Evolutionary conservation across 2,113 vertebrate genomes (phyloP).

Genomic region (Anser brachyrhynchus): DNA sequence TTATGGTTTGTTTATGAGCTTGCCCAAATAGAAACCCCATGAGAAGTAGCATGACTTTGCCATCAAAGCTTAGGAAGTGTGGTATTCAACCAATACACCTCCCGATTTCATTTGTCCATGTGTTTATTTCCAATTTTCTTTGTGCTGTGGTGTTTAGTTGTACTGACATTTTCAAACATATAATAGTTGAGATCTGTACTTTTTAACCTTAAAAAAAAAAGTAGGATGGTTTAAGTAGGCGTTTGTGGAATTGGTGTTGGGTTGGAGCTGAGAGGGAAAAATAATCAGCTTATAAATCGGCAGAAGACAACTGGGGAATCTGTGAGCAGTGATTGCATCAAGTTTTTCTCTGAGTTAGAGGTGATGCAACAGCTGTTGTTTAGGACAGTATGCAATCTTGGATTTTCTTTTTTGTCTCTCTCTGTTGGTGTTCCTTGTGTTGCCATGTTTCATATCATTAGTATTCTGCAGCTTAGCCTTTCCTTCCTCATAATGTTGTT

Average conservation of each 20-base stretch:
- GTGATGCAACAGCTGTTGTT: not conserved
- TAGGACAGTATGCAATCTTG: not conserved
- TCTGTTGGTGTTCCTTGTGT: not conserved
- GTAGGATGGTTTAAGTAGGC: not conserved
- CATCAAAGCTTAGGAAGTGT: not conserved
- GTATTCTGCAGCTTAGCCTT: not conserved
- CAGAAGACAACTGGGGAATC: not conserved
- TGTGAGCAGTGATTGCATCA: not conserved
- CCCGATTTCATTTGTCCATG: not conserved
- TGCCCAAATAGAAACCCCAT: not conserved
- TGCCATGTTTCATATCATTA: not conserved
- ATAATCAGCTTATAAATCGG: not conserved
- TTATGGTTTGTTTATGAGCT: not conserved
- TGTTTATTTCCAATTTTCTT: not conserved
- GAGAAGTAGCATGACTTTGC: not conserved
- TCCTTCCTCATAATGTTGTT: not conserved
- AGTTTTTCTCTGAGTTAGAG: not conserved
- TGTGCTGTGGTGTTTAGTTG: not conserved
- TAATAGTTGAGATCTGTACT: not conserved
- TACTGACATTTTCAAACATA: not conserved
- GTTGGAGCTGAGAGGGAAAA: not conserved
- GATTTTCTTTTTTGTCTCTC: not conserved
- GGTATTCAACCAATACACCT: not conserved
- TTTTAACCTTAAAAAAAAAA: not conserved
- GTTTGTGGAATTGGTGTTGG: not conserved